Base-by-base conservation (phyloP, 2,888 invertebrate species). In the Thymelicus acteon region DNA sequence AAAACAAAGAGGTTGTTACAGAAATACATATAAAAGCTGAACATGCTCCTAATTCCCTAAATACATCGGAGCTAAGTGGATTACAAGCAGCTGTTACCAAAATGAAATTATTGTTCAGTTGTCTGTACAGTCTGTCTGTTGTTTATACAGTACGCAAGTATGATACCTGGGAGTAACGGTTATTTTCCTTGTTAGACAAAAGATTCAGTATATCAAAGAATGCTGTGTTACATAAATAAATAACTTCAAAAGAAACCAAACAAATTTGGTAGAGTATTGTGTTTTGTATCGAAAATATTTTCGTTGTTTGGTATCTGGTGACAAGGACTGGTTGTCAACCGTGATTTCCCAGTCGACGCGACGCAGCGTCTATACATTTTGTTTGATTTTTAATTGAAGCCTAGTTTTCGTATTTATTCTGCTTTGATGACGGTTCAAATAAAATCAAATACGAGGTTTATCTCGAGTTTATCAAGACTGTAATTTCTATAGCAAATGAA, bases 81-180 rank as follows among this genome's bases (percentile, higher is more conserved):
- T 71, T 71, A 71, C 64, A 65, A 65, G 60, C 60, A 49, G 70
- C 19, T 19, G 19, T 70, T 64, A 64, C 60, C 49, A 49, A 71
- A 65, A 71, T 71, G 65, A 60, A 65, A 52, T 71, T 65, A 52
- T 71, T 65, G 70, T 65, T 64, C 65, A 52, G 39, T 60, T 64
- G 60, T 67, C 67, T n/a, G n/a, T n/a, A n/a, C n/a, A n/a, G n/a
- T n/a, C n/a, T n/a, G n/a, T n/a, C n/a, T n/a, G 49, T 37, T 60
- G 65, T 65, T 71, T 65, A 47, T 65, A 37, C 49, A 65, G 71
- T 65, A 52, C 70, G 24, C 48, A 7, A 47, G n/a, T 54, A 12
- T 40, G n/a, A 24, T 60, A 70, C 60, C 60, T 64, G 60, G 0
- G 48, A 19, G 52, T 52, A 65, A 60, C 31, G 31, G 5, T 1